Conservation (phyloP, 1,140 invertebrate species). For the Lucilia cuprina region DNA sequence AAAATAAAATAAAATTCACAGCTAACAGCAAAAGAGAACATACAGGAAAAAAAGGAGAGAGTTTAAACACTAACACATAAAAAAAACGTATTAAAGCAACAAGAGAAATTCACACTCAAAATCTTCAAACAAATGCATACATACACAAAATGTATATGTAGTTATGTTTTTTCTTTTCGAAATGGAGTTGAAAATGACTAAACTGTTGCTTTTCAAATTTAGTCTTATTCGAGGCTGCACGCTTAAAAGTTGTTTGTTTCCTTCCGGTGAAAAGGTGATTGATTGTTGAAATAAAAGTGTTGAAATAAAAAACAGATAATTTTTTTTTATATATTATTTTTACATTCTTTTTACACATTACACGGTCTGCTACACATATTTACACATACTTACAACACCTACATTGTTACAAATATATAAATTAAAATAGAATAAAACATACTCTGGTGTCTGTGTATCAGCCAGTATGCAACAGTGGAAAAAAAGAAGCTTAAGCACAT, state of each 20-base stretch:
- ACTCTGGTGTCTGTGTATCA: not conserved
- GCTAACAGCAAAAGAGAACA: not conserved
- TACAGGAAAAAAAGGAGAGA: not conserved
- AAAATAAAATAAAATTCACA: no score
- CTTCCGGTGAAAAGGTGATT: not conserved
- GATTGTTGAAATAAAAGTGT: not conserved
- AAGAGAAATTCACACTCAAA: not conserved
- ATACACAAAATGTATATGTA: conserved; percentile 4
- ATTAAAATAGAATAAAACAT: not conserved
- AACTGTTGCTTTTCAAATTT: conserved; percentile 25
- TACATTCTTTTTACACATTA: not conserved
- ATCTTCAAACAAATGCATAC: not conserved
- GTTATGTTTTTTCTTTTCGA: not conserved
- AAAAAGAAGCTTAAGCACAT: not conserved
- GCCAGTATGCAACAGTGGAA: not conserved
- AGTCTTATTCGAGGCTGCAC: conserved; percentile 7
- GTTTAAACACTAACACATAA: not conserved
- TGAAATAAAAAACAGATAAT: not conserved
- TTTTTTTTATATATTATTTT: not conserved
- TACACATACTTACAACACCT: not conserved
- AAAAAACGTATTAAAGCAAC: not conserved
- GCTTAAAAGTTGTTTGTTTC: conserved; percentile 10
- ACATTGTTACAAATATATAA: not conserved
- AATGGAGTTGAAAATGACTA: not conserved
- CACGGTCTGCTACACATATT: not conserved